Evolutionary conservation across 2,113 vertebrate genomes (phyloP), one percentile per base, ranked within the genome.

Genomic region (Cairina moschata): DNA sequence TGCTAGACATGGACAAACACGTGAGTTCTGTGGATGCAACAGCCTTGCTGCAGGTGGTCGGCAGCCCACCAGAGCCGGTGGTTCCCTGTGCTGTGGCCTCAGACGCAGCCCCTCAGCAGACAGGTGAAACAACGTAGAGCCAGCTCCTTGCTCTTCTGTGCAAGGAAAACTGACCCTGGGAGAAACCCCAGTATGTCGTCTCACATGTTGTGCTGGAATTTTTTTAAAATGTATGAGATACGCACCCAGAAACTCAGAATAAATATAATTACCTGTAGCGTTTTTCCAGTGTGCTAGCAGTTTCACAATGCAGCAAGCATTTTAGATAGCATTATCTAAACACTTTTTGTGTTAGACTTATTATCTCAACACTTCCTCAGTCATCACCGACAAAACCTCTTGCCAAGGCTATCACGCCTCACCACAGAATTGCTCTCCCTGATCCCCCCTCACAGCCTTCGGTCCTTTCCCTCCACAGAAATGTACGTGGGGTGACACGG

Each of bases 271-370:
- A 79, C 77, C 90, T 90, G 50, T 15, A 92, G 62, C 84, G 93
- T 82, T 96, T 92, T 94, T 93, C 90, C 83, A 89, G 93, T 26
- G 84, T 67, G 73, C 91, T 68, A 52, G 96, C 84, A 95, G 77
- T 83, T 91, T 93, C 94, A 95, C 89, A 96, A 95, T 58, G 83
- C 87, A 97, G 88, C 66, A 68, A n/a, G 29, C 93, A 90, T 79
- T 79, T 96, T 63, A 92, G 95, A 91, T 96, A 95, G 96, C 88
- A 67, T 89, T 91, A 95, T 94, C 96, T 93, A 87, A 96, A 96
- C 72, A 62, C 66, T 69, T 25, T 20, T 16, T 31, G 66, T 90
- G 83, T 83, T 87, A 48, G 92, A 94, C 60, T 93, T 94, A 88
- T 50, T 90, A 91, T 82, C 80, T 88, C 83, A 92, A 91, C 90